phyloP scores from a whole-genome alignment of 30 jellyfish, hydroid and myxozoan species.

The Cassiopea andromeda region DNA sequence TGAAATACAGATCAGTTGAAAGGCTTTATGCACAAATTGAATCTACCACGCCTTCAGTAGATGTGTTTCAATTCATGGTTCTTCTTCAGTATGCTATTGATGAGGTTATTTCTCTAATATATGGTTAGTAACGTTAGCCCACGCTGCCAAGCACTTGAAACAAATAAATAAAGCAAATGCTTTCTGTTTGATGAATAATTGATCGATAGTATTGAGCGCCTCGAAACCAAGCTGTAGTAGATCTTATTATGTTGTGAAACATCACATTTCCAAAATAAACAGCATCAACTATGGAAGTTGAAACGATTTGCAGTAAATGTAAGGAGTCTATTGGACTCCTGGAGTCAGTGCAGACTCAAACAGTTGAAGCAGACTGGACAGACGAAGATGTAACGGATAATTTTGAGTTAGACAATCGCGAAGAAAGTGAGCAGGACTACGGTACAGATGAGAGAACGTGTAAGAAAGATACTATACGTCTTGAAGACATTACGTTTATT shows the following conservation, averaged over 20 bases:
- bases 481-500: neutral
- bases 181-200: neutral
- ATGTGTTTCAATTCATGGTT: conserved; percentile 8
- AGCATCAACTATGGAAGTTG: neutral
- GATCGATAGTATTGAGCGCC: neutral
- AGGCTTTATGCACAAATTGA: neutral
- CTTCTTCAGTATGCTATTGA: neutral
- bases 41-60: neutral
- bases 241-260: too few species aligned
- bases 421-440: neutral
- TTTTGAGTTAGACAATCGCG: neutral
- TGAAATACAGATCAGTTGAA: neutral
- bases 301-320: neutral
- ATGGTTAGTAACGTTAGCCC: neutral
- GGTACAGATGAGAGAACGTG: neutral
- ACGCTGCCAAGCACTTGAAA: neutral
- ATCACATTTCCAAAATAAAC: neutral
- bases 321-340: neutral
- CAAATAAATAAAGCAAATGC: neutral
- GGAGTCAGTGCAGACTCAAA: conserved; percentile 11
- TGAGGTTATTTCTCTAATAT: neutral
- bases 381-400: neutral
- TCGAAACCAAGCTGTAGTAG: neutral
- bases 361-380: neutral
- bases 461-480: neutral